phyloP scores from a whole-genome alignment of 2,888 invertebrate species.

The Myopa testacea region DNA sequence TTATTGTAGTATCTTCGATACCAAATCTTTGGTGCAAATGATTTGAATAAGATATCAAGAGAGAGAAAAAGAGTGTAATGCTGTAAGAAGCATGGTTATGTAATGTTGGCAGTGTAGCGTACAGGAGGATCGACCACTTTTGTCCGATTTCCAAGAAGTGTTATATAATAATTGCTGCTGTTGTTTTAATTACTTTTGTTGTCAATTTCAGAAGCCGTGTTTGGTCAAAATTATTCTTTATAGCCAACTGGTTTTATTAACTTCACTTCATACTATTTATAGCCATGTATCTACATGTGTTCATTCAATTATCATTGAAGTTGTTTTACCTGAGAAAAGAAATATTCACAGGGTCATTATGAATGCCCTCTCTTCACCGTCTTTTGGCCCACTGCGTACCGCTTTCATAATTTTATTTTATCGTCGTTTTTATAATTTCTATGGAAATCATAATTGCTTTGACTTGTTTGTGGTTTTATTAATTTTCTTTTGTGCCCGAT shows the following conservation, averaged over 20 bases:
- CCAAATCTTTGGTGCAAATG: no score
- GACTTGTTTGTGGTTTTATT: not conserved
- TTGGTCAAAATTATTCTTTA: constrained; percentile 1
- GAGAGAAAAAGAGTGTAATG: no score
- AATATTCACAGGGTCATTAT: constrained; percentile 37
- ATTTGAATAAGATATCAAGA: no score
- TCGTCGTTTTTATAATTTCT: constrained; percentile 21
- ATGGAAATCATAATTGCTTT: constrained; percentile 35
- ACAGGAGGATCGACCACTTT: not conserved
- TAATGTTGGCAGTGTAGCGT: not conserved
- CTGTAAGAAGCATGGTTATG: no score
- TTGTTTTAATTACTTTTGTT: constrained; percentile 4
- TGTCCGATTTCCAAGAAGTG: constrained; percentile 26
- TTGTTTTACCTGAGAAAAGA: constrained; percentile 17
- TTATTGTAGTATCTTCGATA: no score
- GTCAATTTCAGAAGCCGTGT: not conserved
- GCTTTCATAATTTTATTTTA: constrained; percentile 19
- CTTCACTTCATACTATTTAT: not conserved
- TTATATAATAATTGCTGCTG: constrained; percentile 21
- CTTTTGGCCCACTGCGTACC: not conserved
- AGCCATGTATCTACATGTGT: constrained; percentile 16
- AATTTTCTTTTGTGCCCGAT: not conserved
- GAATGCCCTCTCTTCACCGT: not conserved
- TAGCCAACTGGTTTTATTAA: constrained; percentile 19
- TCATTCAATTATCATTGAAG: constrained; percentile 19